Base-by-base conservation (phyloP, 1,140 invertebrate genomes). In the Temnothorax curvispinosus region DNA sequence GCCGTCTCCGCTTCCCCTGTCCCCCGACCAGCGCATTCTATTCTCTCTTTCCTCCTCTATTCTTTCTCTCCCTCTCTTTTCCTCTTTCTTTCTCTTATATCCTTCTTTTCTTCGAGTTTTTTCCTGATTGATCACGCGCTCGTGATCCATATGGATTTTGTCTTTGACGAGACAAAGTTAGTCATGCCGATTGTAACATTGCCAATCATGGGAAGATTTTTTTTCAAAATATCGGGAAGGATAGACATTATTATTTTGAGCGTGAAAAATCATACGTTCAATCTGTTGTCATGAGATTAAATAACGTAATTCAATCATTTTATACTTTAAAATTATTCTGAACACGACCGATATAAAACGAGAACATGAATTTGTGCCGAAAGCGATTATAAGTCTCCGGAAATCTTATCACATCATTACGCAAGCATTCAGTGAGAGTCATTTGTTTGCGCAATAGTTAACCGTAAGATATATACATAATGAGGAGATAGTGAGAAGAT, bases 1-100 rank as follows among this genome's bases (percentile, higher is more conserved):
- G 77, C 75, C 64, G 54, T 74, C 77, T 71, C 27, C 27, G 52
- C 64, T 76, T 67, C 50, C 44, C 38, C 35, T 9, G 21, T 62
- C 50, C 47, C 13, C 65, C 47, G 32, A 50, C 18, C 75, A 77
- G 64, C 74, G 32, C 54, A 47, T 32, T 85, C 88, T 81, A 69
- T 82, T 86, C 85, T 64, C 60, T 74, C 82, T 84, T 75, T 54
- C 85, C 72, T 81, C 74, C 76, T 69, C 27, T 27, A 27, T 27
- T 27, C 27, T 75, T 86, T 21, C 56, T 56, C 50, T 71, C 44
- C 8, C 13, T 15, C 3, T 27, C 27, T 27, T 27, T 27, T 27
- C 27, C 27, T 86, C 85, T 64, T 54, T 74, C 3, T 50, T 13
- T 50, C 15, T 27, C 52, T 50, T 2, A 62, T 38, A 41, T 56